Conservation (phyloP, 1,140 invertebrate species). For the Brachionus plicatilis region DNA sequence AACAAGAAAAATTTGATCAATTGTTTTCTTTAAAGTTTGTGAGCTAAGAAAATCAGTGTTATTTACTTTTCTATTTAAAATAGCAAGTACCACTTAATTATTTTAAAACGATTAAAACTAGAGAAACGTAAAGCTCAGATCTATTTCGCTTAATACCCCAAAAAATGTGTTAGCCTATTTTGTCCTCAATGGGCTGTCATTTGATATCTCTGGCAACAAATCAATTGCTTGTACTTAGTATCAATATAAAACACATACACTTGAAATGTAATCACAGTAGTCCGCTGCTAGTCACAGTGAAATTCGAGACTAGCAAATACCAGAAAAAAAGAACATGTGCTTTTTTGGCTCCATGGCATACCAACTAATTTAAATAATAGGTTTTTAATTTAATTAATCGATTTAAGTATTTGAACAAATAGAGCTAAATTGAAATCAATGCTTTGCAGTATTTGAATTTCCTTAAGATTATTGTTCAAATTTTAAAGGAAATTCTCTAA, state of each 20-base stretch:
- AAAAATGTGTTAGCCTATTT: constrained; percentile 34
- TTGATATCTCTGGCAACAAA: neutral
- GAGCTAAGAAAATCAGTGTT: constrained; percentile 14
- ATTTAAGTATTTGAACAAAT: neutral
- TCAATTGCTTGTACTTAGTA: neutral
- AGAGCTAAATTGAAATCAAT: neutral
- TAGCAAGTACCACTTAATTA: constrained; percentile 16
- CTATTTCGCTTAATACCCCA: constrained; percentile 24
- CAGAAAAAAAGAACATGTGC: constrained; percentile 20
- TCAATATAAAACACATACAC: neutral
- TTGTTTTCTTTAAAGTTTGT: constrained; percentile 18
- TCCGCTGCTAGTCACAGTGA: neutral
- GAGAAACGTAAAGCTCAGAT: neutral
- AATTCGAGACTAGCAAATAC: constrained; percentile 5
- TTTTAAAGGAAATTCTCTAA: neutral
- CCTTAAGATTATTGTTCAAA: constrained; percentile 1
- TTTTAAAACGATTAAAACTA: constrained; percentile 4
- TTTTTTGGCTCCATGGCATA: neutral
- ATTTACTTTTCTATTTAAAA: constrained; percentile 37
- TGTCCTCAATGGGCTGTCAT: neutral
- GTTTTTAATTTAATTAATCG: neutral
- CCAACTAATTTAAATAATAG: neutral
- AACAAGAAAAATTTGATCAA: neutral
- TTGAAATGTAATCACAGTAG: constrained; percentile 20
- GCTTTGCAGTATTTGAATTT: neutral